These are phyloP conservation scores for Aptenodytes forsteri DNA, from an alignment of 2,113 vertebrate genomes.

Conservation along the genomic window DNA sequence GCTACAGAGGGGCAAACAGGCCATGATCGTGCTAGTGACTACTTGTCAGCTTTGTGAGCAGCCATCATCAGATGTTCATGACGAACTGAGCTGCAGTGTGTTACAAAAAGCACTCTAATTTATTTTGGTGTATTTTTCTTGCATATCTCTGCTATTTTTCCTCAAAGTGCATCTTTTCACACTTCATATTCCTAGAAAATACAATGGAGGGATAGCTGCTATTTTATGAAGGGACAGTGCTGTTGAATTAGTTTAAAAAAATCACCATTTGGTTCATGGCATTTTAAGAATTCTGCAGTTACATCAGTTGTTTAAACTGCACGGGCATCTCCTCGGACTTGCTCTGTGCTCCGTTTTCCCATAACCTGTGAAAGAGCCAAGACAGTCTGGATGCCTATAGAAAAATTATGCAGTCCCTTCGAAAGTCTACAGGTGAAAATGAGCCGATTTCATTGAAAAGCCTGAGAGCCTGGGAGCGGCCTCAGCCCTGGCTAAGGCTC, in stretches of 20 bases:
- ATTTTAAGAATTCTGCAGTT: neutral
- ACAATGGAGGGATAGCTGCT: neutral
- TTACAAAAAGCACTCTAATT: neutral
- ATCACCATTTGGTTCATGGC: neutral
- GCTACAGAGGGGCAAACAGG: neutral
- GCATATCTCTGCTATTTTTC: neutral
- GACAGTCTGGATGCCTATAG: rapidly evolving
- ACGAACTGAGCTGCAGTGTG: neutral
- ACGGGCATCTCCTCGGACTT: neutral
- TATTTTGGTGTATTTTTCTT: neutral
- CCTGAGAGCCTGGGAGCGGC: neutral
- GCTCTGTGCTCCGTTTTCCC: neutral
- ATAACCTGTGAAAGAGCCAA: neutral
- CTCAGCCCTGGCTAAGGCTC: neutral
- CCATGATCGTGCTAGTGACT: neutral
- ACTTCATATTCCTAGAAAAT: neutral
- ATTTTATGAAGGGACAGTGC: neutral
- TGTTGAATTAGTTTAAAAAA: neutral
- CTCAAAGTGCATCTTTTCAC: neutral
- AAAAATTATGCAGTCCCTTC: neutral
- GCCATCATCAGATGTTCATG: neutral
- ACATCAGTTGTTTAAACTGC: neutral
- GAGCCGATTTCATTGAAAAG: neutral
- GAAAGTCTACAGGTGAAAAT: neutral
- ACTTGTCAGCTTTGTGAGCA: neutral